These are phyloP conservation scores for Sprattus sprattus DNA, from an alignment of 2,113 vertebrate genomes.

Conservation along the genomic window DNA sequence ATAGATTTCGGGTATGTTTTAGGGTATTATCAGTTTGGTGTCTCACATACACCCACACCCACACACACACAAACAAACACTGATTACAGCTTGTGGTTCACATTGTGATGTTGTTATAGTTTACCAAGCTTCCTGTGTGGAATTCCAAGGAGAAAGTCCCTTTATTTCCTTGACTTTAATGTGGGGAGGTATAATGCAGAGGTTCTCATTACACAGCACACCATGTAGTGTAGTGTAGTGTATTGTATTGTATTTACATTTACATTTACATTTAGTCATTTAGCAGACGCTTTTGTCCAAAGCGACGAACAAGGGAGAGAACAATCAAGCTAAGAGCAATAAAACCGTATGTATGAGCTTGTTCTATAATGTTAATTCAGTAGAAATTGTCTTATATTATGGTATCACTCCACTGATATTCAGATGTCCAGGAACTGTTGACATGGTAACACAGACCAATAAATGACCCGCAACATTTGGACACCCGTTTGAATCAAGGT, in stretches of 20 bases:
- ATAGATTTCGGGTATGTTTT: background rate
- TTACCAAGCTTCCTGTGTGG: background rate
- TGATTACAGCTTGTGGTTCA: background rate
- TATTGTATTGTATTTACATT: too few relatives aligned
- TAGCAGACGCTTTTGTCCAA: too few relatives aligned
- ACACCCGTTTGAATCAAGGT: background rate
- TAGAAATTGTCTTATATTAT: background rate
- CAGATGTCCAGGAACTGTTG: background rate
- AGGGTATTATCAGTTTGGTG: background rate
- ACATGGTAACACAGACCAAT: background rate
- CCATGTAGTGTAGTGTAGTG: background rate
- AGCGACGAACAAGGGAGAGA: too few relatives aligned
- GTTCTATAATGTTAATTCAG: background rate
- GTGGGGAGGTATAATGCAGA: background rate
- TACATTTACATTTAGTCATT: too few relatives aligned
- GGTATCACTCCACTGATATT: background rate
- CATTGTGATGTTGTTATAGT: background rate
- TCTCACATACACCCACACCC: background rate
- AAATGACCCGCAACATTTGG: background rate
- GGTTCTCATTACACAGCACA: too few relatives aligned
- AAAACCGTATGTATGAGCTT: too few relatives aligned
- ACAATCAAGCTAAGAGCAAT: too few relatives aligned
- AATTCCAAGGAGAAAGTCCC: background rate
- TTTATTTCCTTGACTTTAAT: background rate
- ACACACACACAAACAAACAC: background rate